These are phyloP conservation scores for Tenrec ecaudatus DNA, from an alignment of 2,113 vertebrate species.

Conservation along the genomic window DNA sequence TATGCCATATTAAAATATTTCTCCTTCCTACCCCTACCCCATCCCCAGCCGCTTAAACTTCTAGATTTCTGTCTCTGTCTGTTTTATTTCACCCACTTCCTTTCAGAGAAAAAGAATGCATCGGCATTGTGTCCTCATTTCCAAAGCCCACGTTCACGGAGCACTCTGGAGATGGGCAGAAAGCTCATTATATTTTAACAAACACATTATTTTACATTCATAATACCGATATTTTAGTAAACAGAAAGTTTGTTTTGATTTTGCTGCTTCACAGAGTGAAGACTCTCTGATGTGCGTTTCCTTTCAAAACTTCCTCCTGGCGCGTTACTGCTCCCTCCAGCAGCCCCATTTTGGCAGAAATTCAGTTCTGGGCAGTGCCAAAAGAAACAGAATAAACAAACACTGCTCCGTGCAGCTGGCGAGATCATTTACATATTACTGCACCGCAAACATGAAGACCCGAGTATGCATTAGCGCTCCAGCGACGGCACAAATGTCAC, in stretches of 20 bases:
- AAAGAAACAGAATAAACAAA: constrained; percentile 90
- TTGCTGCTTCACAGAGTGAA: constrained; percentile 83
- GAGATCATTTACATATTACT: constrained; percentile 90
- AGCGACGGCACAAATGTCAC: constrained; percentile 84
- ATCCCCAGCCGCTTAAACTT: constrained; percentile 79
- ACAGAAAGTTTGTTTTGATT: constrained; percentile 87
- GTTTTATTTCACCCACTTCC: constrained; percentile 75
- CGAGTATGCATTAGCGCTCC: constrained; percentile 88
- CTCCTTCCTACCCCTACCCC: neutral
- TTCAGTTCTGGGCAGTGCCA: constrained; percentile 88
- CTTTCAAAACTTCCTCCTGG: constrained; percentile 88
- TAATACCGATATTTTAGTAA: constrained; percentile 85
- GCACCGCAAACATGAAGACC: constrained; percentile 86
- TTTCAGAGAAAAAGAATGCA: constrained; percentile 75
- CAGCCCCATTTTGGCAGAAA: constrained; percentile 89
- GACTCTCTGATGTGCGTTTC: constrained; percentile 84
- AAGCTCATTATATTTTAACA: constrained; percentile 83
- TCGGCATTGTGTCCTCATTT: constrained; percentile 80
- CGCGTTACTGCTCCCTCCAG: constrained; percentile 85
- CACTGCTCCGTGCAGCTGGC: constrained; percentile 88
- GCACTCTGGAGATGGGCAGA: constrained; percentile 77
- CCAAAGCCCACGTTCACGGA: constrained; percentile 75
- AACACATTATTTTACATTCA: constrained; percentile 84
- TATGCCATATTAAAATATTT: constrained; percentile 84
- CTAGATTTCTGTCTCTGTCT: constrained; percentile 73